Percentiles rank a stretch among this genome's conserved stretches.
These are phyloP conservation scores for Naso thynnoides DNA, from an alignment of 2,797 vertebrate species.

Conservation along the genomic window DNA sequence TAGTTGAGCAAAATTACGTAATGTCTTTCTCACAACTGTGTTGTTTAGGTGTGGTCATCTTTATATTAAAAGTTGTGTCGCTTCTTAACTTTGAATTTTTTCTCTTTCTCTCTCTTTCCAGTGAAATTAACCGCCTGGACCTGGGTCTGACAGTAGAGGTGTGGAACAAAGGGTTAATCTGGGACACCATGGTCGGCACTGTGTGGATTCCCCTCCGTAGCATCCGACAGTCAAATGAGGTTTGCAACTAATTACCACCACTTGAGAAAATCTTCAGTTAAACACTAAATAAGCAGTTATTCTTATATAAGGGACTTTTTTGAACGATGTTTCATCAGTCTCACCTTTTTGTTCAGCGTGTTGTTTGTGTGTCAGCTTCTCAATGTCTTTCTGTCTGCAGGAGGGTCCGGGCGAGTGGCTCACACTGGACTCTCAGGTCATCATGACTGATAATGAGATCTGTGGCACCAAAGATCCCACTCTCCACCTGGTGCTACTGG, in stretches of 20 bases:
- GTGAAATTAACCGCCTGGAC: conserved; percentile 96
- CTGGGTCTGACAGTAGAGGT: conserved; percentile 95
- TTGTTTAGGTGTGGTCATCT: background rate
- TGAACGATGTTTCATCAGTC: background rate
- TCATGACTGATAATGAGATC: conserved; percentile 97
- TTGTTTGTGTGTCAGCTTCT: background rate
- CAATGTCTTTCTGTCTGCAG: conserved; percentile 76
- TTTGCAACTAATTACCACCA: conserved; percentile 70
- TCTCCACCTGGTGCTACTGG: conserved; percentile 94
- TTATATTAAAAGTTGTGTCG: background rate
- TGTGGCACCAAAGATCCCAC: conserved; percentile 98
- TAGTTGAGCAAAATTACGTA: background rate
- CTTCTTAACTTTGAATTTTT: conserved; percentile 19
- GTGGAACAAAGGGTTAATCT: conserved; percentile 99
- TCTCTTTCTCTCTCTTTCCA: conserved; percentile 69
- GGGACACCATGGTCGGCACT: conserved; percentile 98
- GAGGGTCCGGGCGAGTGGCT: conserved; percentile 97
- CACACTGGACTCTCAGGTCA: conserved; percentile 95
- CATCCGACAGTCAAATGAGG: conserved; percentile 97
- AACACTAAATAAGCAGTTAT: conserved; percentile 3
- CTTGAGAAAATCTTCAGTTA: conserved; percentile 24
- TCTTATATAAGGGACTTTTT: too few relatives aligned
- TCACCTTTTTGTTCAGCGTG: background rate
- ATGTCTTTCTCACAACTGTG: background rate
- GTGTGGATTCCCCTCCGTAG: conserved; percentile 94